Conservation (phyloP, 2,797 vertebrate species). For the Anolis apletophallus region DNA sequence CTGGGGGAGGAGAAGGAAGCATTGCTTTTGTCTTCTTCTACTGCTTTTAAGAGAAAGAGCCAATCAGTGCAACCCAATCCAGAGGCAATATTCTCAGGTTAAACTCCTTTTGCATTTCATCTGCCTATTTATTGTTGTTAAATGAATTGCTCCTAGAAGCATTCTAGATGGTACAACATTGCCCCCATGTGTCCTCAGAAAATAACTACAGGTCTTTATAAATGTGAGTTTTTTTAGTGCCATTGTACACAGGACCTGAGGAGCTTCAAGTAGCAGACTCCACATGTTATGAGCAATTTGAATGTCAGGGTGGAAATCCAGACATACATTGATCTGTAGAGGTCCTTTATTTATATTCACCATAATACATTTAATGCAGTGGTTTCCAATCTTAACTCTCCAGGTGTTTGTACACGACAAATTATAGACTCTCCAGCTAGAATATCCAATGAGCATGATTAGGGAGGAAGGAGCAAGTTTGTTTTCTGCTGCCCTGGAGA, state of each 20-base stretch:
- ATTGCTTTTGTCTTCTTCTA: slow-evolving; percentile 54
- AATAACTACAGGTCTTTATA: neutral
- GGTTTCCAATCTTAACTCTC: neutral
- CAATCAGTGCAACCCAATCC: slow-evolving; percentile 63
- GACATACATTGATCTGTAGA: neutral
- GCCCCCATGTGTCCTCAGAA: slow-evolving; percentile 68
- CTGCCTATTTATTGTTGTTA: slow-evolving; percentile 65
- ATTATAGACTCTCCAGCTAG: no score
- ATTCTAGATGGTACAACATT: slow-evolving; percentile 62
- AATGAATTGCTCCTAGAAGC: slow-evolving; percentile 44
- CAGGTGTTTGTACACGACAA: neutral
- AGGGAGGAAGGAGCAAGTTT: no score
- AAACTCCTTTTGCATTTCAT: slow-evolving; percentile 65
- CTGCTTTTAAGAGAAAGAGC: slow-evolving; percentile 69
- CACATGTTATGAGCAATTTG: neutral
- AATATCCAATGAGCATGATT: neutral
- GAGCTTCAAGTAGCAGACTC: neutral
- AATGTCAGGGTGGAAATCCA: neutral
- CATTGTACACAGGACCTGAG: neutral
- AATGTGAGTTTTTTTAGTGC: accelerated
- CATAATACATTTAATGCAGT: neutral
- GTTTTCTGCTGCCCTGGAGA: no score
- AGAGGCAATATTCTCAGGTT: slow-evolving; percentile 70
- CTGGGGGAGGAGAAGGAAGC: neutral
- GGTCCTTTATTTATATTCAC: neutral